Percentiles rank a stretch among this genome's conserved stretches.
phyloP scores from a whole-genome alignment of 2,113 vertebrate species.

The Lagopus muta region DNA sequence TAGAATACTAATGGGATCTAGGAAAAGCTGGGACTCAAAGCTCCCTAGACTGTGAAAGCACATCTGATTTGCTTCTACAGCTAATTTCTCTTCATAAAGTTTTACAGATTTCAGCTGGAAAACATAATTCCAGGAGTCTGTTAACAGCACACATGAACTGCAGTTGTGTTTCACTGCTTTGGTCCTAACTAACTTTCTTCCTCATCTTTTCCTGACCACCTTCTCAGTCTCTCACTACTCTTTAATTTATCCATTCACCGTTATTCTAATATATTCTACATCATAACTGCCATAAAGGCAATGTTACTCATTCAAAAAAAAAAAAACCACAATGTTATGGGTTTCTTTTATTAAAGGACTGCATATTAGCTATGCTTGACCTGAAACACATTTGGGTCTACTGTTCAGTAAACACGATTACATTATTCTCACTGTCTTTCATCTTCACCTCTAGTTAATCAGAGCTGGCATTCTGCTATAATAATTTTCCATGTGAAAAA shows the following conservation, averaged over 20 bases:
- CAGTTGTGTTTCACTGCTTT: neutral
- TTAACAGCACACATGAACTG: neutral
- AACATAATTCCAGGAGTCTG: neutral
- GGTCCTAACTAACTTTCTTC: neutral
- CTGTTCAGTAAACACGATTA: neutral
- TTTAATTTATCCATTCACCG: neutral
- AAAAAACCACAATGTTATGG: neutral
- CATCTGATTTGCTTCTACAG: constrained; percentile 27
- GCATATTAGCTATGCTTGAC: constrained; percentile 26
- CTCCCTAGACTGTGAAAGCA: constrained; percentile 21
- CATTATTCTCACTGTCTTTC: constrained; percentile 40
- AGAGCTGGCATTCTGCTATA: neutral
- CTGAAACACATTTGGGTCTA: neutral
- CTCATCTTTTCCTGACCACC: accelerated
- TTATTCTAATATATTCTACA: neutral
- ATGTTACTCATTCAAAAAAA: neutral
- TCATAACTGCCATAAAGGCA: too few relatives aligned
- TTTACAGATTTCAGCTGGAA: constrained; percentile 12
- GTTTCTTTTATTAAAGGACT: neutral
- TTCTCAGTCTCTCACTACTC: accelerated
- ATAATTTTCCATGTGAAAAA: constrained; percentile 32
- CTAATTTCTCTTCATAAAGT: constrained; percentile 34
- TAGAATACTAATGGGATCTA: neutral
- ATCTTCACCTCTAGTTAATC: constrained; percentile 24
- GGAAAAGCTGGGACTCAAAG: neutral